Evolutionary conservation across 1,140 invertebrate genomes (phyloP), one percentile per base, ranked within the genome.

Genomic region (Oryzaephilus surinamensis): DNA sequence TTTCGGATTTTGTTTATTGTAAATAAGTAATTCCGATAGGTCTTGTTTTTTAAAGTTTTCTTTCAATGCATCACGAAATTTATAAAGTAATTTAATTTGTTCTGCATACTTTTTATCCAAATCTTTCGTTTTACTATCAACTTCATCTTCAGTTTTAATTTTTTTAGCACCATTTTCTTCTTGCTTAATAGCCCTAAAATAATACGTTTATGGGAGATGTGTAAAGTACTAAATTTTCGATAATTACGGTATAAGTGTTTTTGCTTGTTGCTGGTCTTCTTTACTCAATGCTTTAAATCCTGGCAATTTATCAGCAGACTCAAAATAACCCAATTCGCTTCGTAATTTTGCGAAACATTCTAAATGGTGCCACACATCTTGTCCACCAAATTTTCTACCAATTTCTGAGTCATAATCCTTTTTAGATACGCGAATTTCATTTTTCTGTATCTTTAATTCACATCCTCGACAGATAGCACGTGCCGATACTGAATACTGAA

Each of bases 401-500:
- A 81, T 66, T 47, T 88, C 81, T 43, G 77, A 82, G 34, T 91
- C 82, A 67, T 71, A 93, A 51, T 92, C 88, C 51, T 84, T 85
- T 63, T 92, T 94, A 5, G 81, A 77, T 41, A 96, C 71, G 3
- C 6, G 15, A 11, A 59, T 61, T 57, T 81, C 79, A 57, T 72
- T 77, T 73, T 93, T 94, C 14, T 75, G 64, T 54, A 98, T 96
- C 55, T 82, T 88, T 41, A 80, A 76, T 48, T 89, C 78, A 66
- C 94, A 98, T 0, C 79, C 84, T 49, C 74, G 70, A 54, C 94
- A 98, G 14, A 64, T 72, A 23, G 90, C 78, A 40, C 81, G 68
- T 37, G 73, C 78, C 4, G 87, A 90, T 62, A 94, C 95, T 0
- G 94, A 79, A 67, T 96, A 94, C 56, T 96, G 89, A 7, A 90